Evolutionary conservation across 2,888 invertebrate genomes (phyloP).

Genomic region (Capitulum mitella): DNA sequence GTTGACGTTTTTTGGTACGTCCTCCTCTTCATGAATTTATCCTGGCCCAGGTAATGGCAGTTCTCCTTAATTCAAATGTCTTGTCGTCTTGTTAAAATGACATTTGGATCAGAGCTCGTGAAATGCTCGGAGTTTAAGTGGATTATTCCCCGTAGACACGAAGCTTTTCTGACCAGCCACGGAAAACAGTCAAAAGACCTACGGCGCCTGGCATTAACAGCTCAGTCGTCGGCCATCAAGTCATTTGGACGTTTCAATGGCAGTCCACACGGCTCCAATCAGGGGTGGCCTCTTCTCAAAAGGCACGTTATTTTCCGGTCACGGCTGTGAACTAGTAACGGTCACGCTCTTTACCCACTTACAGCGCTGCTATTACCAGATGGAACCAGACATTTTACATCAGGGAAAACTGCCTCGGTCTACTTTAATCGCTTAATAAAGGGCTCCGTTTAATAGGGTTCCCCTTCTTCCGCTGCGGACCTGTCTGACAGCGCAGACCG

Average conservation of each 20-base stretch:
- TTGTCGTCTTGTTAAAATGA: no score
- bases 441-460: background rate
- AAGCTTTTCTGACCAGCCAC: background rate
- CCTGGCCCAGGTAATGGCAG: no score
- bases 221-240: background rate
- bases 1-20: no score
- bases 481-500: no score
- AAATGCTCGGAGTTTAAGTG: no score
- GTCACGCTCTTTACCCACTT: background rate
- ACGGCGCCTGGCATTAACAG: no score
- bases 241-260: background rate
- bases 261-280: background rate
- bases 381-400: background rate
- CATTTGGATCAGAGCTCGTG: no score
- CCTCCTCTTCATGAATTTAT: no score
- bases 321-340: background rate
- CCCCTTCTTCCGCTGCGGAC: no score
- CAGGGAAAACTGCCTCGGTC: background rate
- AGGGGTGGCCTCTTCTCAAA: background rate
- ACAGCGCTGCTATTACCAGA: background rate
- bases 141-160: no score
- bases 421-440: slow-evolving; percentile 7
- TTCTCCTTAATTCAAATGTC: no score
- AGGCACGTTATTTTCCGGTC: background rate
- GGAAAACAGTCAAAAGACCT: no score